These are phyloP conservation scores for Eretmocerus hayati DNA, from an alignment of 2,888 invertebrate species.

Conservation along the genomic window DNA sequence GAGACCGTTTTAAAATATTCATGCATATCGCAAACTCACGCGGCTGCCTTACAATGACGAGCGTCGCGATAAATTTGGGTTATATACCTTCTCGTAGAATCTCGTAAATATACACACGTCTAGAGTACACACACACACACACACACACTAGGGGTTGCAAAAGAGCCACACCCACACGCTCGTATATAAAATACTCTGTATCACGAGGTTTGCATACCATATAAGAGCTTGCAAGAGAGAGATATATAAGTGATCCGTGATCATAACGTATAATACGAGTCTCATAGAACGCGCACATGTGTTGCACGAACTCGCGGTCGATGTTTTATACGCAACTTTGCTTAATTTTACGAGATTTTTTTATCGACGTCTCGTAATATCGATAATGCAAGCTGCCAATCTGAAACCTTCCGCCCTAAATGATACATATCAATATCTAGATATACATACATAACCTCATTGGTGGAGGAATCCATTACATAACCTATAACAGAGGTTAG, in stretches of 20 bases:
- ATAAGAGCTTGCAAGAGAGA: too few species aligned
- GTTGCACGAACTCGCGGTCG: background rate
- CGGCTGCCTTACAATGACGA: constrained; percentile 12
- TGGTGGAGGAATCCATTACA: too few species aligned
- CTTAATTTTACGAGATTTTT: constrained; percentile 47
- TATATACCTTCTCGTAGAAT: constrained; percentile 3
- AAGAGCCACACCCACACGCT: too few species aligned
- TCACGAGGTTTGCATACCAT: too few species aligned
- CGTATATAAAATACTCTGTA: too few species aligned
- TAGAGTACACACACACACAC: too few species aligned
- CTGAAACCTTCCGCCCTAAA: constrained; percentile 27
- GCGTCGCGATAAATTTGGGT: constrained; percentile 15
- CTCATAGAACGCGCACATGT: background rate
- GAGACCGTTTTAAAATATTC: constrained; percentile 8
- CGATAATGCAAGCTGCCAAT: constrained; percentile 41
- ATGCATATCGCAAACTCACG: constrained; percentile 3
- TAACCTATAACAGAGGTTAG: too few species aligned
- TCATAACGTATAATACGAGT: too few species aligned
- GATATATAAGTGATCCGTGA: too few species aligned
- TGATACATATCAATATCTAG: too few species aligned
- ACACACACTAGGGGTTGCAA: too few species aligned
- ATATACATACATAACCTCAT: too few species aligned
- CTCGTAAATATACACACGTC: constrained; percentile 10
- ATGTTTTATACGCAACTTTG: constrained; percentile 26
- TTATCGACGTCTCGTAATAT: constrained; percentile 47